Evolutionary conservation across 1,140 invertebrate species (phyloP), one percentile per base, ranked within the genome.

Genomic region (Papilio machaon): DNA sequence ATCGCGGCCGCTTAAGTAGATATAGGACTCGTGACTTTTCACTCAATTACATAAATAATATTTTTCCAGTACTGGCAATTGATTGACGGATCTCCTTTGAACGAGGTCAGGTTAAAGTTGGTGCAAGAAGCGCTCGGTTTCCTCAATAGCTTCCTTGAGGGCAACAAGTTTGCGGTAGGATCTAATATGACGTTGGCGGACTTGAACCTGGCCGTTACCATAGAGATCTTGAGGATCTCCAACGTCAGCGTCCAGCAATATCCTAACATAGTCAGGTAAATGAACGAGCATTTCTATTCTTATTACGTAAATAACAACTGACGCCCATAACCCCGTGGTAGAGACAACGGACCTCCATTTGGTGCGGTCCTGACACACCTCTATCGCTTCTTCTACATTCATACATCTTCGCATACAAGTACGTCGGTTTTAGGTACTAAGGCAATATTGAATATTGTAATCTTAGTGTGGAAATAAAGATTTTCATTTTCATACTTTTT

Each of bases 151-250:
- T 96, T 97, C 89, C 89, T 97, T 54, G 95, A 96, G 80, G 95
- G 94, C 1, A 88, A 95, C 43, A 91, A 95, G 23, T 97, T 95
- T 85, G 95, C 92, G 0, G 96, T 96, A 2, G 97, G 97, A 17
- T 92, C 95, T 64, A 91, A 94, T 2, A 85, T 97, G n/a, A 97
- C 97, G 4, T 88, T 98, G 6, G 97, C 97, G 11, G 97, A 97
- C 88, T 89, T 97, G 19, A 81, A 95, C 2, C 80, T 97, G 6
- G 91, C 95, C 0, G 93, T 96, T 2, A 95, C 95, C 2, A 90
- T 97, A 8, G 95, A 96, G 5, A 96, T 96, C 9, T 92, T 95
- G 47, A 95, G 97, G 93, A 95, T 94, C 15, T 91, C 95, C 5
- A 95, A 95, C 5, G 96, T 96, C 81, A 95, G 96, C 80, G 82